These are phyloP conservation scores for Gavia stellata DNA, from an alignment of 2,113 vertebrate species.

Conservation along the genomic window DNA sequence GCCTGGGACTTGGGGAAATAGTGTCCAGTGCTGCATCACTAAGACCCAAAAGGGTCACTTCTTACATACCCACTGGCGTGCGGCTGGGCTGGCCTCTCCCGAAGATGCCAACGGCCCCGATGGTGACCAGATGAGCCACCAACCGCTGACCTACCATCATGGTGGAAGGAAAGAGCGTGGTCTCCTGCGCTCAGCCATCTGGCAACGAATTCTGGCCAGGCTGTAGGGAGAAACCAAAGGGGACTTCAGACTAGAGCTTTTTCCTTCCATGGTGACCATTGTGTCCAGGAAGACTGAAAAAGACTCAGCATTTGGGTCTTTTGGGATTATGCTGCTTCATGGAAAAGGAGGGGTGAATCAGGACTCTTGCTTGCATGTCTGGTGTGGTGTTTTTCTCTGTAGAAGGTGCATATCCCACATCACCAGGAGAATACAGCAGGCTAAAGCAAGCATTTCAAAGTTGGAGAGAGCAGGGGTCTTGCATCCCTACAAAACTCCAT, in stretches of 20 bases:
- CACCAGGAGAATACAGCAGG: accelerated
- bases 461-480: not conserved
- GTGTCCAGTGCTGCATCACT: not conserved
- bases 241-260: not conserved
- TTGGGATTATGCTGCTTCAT: not conserved
- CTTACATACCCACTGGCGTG: accelerated
- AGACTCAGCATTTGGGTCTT: not conserved
- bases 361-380: not conserved
- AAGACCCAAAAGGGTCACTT: not conserved
- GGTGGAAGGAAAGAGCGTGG: too few relatives aligned
- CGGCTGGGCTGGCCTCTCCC: not conserved
- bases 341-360: not conserved
- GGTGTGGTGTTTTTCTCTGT: accelerated
- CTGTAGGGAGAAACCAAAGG: not conserved
- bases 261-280: not conserved
- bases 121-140: not conserved
- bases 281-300: not conserved
- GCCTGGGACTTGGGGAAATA: not conserved
- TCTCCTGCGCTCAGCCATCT: not conserved
- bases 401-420: not conserved
- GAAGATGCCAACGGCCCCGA: not conserved
- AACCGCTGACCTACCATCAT: not conserved
- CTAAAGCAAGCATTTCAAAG: not conserved
- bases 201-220: not conserved
- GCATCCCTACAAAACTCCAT: accelerated